Evolutionary conservation across 2,797 vertebrate species (phyloP).

Genomic region (Eurystomus glaucurus): DNA sequence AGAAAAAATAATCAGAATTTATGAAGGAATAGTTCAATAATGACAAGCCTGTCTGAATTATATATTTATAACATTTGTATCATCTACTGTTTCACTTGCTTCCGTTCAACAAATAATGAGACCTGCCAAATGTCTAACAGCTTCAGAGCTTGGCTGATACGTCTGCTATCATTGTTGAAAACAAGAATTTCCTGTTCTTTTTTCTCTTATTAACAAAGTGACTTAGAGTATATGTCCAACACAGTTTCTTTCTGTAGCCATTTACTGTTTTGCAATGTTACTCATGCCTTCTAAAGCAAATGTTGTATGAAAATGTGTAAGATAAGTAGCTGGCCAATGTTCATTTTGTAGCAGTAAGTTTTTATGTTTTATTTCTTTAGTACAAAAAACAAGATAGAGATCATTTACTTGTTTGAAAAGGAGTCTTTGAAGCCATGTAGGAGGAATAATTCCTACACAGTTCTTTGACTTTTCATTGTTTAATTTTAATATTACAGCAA

Average conservation of each 20-base stretch:
- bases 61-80: background rate
- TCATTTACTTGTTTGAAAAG: conserved; percentile 57
- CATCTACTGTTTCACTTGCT: background rate
- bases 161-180: background rate
- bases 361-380: conserved; percentile 14
- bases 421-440: background rate
- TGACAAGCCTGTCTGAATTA: background rate
- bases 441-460: background rate
- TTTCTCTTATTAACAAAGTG: background rate
- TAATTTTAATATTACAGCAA: conserved; percentile 62
- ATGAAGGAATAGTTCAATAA: background rate
- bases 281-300: background rate
- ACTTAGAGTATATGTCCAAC: conserved; percentile 11
- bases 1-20: background rate
- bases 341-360: background rate
- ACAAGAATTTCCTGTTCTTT: background rate
- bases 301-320: background rate
- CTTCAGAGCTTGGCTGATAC: conserved; percentile 32
- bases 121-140: background rate
- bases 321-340: background rate
- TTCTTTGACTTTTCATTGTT: conserved; percentile 25
- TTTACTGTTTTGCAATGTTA: conserved; percentile 21
- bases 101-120: background rate
- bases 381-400: conserved; percentile 10
- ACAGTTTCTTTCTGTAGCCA: background rate